Conservation (phyloP, 2,797 vertebrate species). For the Liasis olivaceus region DNA sequence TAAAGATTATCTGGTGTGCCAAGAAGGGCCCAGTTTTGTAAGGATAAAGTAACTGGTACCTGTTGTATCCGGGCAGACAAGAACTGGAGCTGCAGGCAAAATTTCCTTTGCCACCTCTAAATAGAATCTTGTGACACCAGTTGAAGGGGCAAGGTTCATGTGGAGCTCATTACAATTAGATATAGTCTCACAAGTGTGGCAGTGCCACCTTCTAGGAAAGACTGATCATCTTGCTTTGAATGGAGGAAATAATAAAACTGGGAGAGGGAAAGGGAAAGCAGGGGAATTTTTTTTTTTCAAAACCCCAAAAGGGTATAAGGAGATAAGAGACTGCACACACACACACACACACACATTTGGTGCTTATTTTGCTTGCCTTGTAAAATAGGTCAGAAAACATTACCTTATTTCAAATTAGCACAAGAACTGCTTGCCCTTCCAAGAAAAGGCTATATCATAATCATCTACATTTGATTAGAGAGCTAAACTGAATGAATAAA, state of each 20-base stretch:
- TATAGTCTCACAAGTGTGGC: conserved; percentile 8
- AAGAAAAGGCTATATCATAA: conserved; percentile 12
- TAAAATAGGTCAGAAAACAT: neutral
- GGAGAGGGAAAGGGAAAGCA: fast-evolving
- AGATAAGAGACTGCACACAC: neutral
- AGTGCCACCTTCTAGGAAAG: neutral
- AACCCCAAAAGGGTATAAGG: neutral
- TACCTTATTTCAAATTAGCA: conserved; percentile 12
- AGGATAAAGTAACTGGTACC: neutral
- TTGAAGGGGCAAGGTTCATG: neutral
- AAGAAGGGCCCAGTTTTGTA: neutral
- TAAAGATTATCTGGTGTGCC: neutral
- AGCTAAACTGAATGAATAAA: conserved; percentile 6
- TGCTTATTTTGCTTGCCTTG: neutral
- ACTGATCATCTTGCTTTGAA: neutral
- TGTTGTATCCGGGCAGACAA: neutral
- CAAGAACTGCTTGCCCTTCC: neutral
- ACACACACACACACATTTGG: neutral
- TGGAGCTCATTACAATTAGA: conserved; percentile 12
- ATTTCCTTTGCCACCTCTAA: neutral
- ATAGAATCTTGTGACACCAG: neutral
- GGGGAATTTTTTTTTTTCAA: neutral
- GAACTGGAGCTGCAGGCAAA: neutral
- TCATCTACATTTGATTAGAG: conserved; percentile 31
- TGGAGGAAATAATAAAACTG: neutral